These are phyloP conservation scores for Tubulanus polymorphus DNA, from an alignment of 2,888 invertebrate species.

Conservation along the genomic window DNA sequence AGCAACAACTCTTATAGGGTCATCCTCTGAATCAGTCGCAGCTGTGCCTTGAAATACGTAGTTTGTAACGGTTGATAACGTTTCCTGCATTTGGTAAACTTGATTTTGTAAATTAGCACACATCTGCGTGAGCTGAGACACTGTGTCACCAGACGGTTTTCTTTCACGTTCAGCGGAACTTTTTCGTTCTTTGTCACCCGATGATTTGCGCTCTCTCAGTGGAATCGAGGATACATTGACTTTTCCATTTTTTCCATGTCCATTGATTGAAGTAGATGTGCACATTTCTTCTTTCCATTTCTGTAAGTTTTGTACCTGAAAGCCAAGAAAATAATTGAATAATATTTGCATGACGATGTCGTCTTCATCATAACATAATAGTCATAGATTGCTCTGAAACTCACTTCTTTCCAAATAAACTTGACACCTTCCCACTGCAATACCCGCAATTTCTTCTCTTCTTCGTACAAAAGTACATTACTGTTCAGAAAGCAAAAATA, in stretches of 20 bases:
- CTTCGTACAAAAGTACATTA: conserved; percentile 26
- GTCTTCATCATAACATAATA: background rate
- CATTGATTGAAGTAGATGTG: background rate
- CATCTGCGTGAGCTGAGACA: conserved; percentile 35
- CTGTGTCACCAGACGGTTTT: too few relatives aligned
- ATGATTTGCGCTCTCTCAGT: background rate
- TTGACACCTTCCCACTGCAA: conserved; percentile 45
- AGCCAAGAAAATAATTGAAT: background rate
- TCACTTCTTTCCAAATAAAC: conserved; percentile 44
- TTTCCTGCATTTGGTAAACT: conserved; percentile 43
- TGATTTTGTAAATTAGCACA: conserved; percentile 39
- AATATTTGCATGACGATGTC: background rate
- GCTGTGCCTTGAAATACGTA: conserved; percentile 8
- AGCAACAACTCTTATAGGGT: background rate
- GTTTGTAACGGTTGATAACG: conserved; percentile 23
- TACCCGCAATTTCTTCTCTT: conserved; percentile 38
- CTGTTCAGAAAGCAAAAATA: too few relatives aligned
- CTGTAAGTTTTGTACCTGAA: conserved; percentile 37
- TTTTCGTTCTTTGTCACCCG: background rate
- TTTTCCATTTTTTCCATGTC: background rate
- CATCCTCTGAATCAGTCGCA: background rate
- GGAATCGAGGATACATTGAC: too few relatives aligned
- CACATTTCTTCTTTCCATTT: conserved; percentile 27
- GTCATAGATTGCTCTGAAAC: background rate
- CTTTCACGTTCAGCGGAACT: background rate